Conservation (phyloP, 2,888 invertebrate species). For the Darwinula stevensoni region DNA sequence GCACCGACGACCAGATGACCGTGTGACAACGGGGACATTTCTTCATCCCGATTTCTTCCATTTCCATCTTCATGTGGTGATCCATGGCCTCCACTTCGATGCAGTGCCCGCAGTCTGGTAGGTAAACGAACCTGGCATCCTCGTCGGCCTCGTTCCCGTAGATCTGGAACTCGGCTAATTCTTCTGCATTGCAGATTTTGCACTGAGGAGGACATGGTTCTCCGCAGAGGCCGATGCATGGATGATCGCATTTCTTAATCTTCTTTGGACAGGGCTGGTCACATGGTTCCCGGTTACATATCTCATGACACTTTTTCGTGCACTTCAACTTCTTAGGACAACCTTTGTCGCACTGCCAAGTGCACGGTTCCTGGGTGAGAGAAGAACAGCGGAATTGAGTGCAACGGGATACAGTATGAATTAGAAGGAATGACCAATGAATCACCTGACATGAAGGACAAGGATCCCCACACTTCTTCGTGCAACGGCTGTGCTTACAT, state of each 20-base stretch:
- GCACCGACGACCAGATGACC: not conserved
- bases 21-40: not conserved
- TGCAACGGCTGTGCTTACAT: conserved; percentile 14
- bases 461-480: conserved; percentile 12
- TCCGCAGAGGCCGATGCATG: not conserved
- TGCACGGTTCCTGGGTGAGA: too few relatives aligned
- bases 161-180: too few relatives aligned
- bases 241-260: not conserved
- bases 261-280: not conserved
- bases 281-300: not conserved
- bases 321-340: not conserved
- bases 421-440: not conserved
- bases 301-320: too few relatives aligned
- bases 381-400: not conserved
- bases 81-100: not conserved
- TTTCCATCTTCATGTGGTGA: not conserved
- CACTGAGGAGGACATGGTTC: not conserved
- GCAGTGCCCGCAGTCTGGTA: not conserved
- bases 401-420: not conserved
- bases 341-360: not conserved
- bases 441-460: conserved; percentile 13
- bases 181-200: not conserved
- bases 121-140: not conserved
- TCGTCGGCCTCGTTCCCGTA: too few relatives aligned
- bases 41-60: not conserved